These are phyloP conservation scores for Pandemis corylana DNA, from an alignment of 2,888 invertebrate genomes.

Conservation along the genomic window DNA sequence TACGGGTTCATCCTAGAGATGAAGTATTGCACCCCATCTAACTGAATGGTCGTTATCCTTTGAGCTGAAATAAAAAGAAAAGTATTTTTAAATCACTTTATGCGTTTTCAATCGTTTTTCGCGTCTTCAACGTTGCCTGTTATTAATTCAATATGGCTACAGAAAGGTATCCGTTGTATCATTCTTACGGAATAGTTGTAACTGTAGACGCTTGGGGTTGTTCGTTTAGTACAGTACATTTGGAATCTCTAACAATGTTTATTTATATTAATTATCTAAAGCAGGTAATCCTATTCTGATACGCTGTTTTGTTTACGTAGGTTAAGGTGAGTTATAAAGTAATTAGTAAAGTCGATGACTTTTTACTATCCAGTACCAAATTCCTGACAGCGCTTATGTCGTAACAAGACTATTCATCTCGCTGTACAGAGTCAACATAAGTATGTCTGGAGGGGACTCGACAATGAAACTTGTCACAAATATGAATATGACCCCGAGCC, in stretches of 20 bases:
- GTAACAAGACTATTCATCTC: slow-evolving; percentile 36
- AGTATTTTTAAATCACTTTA: slow-evolving; percentile 15
- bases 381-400: slow-evolving; percentile 24
- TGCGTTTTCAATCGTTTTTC: not conserved
- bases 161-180: too few relatives aligned
- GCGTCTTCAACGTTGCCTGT: not conserved
- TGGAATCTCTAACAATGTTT: not conserved
- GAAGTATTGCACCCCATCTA: slow-evolving; percentile 94
- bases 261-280: too few relatives aligned
- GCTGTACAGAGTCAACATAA: slow-evolving; percentile 31
- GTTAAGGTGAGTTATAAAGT: not conserved
- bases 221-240: not conserved
- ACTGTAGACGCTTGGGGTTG: too few relatives aligned
- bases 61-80: slow-evolving; percentile 87
- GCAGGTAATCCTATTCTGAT: too few relatives aligned
- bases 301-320: not conserved
- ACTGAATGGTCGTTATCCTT: slow-evolving; percentile 93
- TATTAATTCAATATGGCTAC: not conserved
- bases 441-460: slow-evolving; percentile 48
- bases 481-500: slow-evolving; percentile 63
- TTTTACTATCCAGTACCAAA: slow-evolving; percentile 13
- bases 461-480: slow-evolving; percentile 59
- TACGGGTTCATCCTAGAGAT: slow-evolving; percentile 95
- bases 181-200: too few relatives aligned
- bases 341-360: not conserved